phyloP scores from a whole-genome alignment of 2,888 invertebrate genomes.

The Nephrotoma flavescens region DNA sequence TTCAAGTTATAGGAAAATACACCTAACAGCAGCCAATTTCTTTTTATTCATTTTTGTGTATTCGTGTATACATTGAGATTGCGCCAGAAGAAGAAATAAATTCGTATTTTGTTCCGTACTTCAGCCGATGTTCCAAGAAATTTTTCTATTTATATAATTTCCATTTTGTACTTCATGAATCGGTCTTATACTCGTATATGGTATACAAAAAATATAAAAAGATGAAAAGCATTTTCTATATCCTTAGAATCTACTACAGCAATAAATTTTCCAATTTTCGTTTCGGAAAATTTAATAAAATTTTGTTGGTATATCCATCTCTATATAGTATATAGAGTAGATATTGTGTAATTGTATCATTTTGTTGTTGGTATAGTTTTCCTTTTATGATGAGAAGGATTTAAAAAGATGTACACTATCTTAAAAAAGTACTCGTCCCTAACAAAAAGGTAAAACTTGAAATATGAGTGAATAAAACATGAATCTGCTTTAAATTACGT shows the following conservation, averaged over 20 bases:
- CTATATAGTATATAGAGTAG: neutral
- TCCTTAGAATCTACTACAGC: neutral
- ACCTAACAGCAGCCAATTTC: neutral
- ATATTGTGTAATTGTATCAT: neutral
- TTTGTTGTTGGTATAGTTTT: neutral
- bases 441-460: neutral
- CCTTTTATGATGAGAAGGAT: neutral
- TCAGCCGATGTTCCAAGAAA: neutral
- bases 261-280: neutral
- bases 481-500: neutral
- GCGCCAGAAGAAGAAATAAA: neutral
- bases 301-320: neutral
- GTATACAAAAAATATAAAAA: neutral
- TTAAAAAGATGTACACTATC: neutral
- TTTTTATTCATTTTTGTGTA: neutral
- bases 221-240: neutral
- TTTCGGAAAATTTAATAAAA: neutral
- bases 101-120: neutral
- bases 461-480: neutral
- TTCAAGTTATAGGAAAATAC: neutral
- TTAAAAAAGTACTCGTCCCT: neutral
- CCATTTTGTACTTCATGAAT: neutral
- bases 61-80: neutral
- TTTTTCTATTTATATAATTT: neutral
- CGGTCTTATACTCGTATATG: neutral